Evolutionary conservation across 2,888 invertebrate genomes (phyloP).

Genomic region (Orchestes rusci): DNA sequence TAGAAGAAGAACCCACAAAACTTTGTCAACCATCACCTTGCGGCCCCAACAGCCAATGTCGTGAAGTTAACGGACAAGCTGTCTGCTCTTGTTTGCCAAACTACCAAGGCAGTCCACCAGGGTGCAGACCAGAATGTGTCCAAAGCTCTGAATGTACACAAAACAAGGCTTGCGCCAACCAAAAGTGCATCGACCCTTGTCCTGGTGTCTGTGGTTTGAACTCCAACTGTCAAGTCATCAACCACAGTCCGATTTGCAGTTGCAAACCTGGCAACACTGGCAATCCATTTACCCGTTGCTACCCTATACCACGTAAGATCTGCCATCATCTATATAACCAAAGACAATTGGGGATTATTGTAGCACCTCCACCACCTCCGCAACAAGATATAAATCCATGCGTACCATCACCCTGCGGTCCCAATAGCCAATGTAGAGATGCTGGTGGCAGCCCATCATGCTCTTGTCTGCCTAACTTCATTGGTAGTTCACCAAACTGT

Average conservation of each 20-base stretch:
- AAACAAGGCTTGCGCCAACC: slow-evolving; percentile 41
- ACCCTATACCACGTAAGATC: slow-evolving; percentile 20
- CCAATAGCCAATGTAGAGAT: slow-evolving; percentile 60
- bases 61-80: slow-evolving; percentile 52
- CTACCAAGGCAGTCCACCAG: slow-evolving; percentile 55
- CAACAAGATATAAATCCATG: slow-evolving; percentile 56
- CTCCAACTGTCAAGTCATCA: slow-evolving; percentile 45
- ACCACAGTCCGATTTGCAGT: slow-evolving; percentile 70
- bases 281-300: slow-evolving; percentile 66
- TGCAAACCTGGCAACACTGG: slow-evolving; percentile 51
- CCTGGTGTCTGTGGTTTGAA: slow-evolving; percentile 50
- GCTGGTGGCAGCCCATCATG: slow-evolving; percentile 56
- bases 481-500: slow-evolving; percentile 63
- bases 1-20: slow-evolving; percentile 43
- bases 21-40: slow-evolving; percentile 71
- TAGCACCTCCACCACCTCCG: slow-evolving; percentile 15
- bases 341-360: slow-evolving; percentile 5
- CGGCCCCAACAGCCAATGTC: slow-evolving; percentile 69
- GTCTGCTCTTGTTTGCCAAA: slow-evolving; percentile 54
- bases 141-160: slow-evolving; percentile 50
- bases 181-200: slow-evolving; percentile 45
- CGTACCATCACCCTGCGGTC: slow-evolving; percentile 68
- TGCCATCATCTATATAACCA: background rate
- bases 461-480: slow-evolving; percentile 56
- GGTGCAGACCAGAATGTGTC: slow-evolving; percentile 52